Evolutionary conservation across 1,140 invertebrate genomes (phyloP).

Genomic region (Temnothorax curvispinosus): DNA sequence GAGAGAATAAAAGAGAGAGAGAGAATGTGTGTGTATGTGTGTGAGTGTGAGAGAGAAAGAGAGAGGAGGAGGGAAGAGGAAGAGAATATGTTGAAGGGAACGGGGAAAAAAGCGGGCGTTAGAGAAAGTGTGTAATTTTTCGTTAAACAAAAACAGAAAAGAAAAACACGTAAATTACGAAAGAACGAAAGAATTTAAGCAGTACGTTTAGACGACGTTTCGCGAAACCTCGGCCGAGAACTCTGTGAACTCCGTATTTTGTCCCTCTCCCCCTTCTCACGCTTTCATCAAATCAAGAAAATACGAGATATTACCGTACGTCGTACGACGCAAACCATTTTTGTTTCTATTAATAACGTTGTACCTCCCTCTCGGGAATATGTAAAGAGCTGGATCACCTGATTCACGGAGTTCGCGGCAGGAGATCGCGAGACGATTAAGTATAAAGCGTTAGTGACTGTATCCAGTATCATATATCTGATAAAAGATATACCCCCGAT

Average conservation of each 20-base stretch:
- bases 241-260: constrained; percentile 61
- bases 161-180: constrained; percentile 50
- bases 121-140: constrained; percentile 43
- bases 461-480: constrained; percentile 84
- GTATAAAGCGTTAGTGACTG: constrained; percentile 83
- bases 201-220: constrained; percentile 76
- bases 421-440: constrained; percentile 79
- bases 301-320: background rate
- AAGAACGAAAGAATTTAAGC: constrained; percentile 75
- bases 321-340: constrained; percentile 2
- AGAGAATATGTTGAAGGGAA: constrained; percentile 19
- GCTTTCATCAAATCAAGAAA: background rate
- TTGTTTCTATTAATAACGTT: constrained; percentile 22
- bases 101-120: constrained; percentile 9
- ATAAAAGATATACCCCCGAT: constrained; percentile 84
- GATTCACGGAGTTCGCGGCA: constrained; percentile 76
- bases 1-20: background rate
- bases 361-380: background rate
- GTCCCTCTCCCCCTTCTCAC: constrained; percentile 33
- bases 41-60: background rate
- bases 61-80: background rate
- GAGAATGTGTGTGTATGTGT: background rate
- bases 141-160: constrained; percentile 39
- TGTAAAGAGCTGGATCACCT: constrained; percentile 12
- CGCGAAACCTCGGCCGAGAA: constrained; percentile 72